These are phyloP conservation scores for Saxidomus purpurata DNA, from an alignment of 1,140 invertebrate species.

Conservation along the genomic window DNA sequence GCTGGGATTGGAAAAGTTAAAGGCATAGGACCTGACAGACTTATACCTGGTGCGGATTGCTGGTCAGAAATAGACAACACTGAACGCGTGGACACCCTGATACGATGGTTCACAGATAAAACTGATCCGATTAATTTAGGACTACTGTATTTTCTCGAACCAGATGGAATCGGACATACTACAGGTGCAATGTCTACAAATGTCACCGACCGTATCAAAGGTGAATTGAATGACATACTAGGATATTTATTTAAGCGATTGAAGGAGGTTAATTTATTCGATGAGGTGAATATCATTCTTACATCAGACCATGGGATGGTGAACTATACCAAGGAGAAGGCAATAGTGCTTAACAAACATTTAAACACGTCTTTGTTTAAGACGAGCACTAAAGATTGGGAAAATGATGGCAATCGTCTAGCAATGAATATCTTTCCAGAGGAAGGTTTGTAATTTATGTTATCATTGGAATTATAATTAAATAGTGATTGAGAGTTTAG, in stretches of 20 bases:
- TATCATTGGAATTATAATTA: no score
- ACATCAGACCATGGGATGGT: constrained; percentile 90
- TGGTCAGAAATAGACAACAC: constrained; percentile 83
- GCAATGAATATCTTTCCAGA: constrained; percentile 42
- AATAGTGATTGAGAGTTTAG: no score
- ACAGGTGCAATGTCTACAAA: constrained; percentile 79
- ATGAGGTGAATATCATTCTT: constrained; percentile 90
- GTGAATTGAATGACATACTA: constrained; percentile 60
- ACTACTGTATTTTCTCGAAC: constrained; percentile 91
- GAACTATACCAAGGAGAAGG: not conserved
- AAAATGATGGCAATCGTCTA: not conserved
- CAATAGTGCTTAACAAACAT: not conserved
- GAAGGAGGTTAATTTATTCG: constrained; percentile 82
- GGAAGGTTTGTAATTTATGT: not conserved
- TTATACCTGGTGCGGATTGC: constrained; percentile 69
- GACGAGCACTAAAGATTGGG: not conserved
- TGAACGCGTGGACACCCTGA: constrained; percentile 88
- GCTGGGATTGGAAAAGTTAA: constrained; percentile 60
- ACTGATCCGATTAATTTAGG: constrained; percentile 87
- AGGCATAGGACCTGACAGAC: constrained; percentile 23
- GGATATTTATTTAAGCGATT: constrained; percentile 77
- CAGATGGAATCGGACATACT: constrained; percentile 88
- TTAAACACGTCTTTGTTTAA: constrained; percentile 10
- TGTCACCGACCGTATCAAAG: constrained; percentile 62
- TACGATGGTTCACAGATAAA: constrained; percentile 90